Percentiles rank a stretch among this genome's conserved stretches.
Conservation (phyloP, 1,140 invertebrate species). For the Caenorhabditis remanei region DNA sequence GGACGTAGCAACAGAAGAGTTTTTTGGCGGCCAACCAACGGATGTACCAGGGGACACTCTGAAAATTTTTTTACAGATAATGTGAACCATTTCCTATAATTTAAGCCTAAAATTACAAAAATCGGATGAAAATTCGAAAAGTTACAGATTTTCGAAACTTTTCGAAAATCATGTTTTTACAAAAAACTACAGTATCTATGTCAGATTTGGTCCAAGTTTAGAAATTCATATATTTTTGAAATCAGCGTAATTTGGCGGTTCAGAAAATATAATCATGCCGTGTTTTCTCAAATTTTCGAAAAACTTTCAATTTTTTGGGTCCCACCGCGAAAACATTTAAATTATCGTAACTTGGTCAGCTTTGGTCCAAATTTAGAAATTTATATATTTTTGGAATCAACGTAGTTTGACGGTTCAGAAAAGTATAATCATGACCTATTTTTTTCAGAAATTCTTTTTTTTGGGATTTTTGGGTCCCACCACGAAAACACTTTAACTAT, state of each 20-base stretch:
- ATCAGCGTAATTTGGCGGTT: background rate
- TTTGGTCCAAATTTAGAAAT: background rate
- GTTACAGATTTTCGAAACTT: background rate
- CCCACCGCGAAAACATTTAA: too few species aligned
- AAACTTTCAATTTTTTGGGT: too few species aligned
- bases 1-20: constrained; percentile 76
- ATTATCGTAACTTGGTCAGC: too few species aligned
- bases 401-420: background rate
- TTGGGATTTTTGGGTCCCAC: too few species aligned
- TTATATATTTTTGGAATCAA: background rate
- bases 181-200: background rate
- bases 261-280: too few species aligned
- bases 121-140: too few species aligned
- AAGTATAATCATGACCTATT: background rate
- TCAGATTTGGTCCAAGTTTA: background rate
- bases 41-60: constrained; percentile 72
- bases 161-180: too few species aligned
- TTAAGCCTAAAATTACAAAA: background rate
- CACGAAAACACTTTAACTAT: too few species aligned
- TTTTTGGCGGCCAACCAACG: constrained; percentile 76
- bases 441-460: background rate
- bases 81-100: constrained; percentile 17
- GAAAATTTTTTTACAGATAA: constrained; percentile 35
- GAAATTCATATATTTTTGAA: background rate
- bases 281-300: too few species aligned